phyloP scores from a whole-genome alignment of 2,113 vertebrate genomes.

The Xerus inauris region DNA sequence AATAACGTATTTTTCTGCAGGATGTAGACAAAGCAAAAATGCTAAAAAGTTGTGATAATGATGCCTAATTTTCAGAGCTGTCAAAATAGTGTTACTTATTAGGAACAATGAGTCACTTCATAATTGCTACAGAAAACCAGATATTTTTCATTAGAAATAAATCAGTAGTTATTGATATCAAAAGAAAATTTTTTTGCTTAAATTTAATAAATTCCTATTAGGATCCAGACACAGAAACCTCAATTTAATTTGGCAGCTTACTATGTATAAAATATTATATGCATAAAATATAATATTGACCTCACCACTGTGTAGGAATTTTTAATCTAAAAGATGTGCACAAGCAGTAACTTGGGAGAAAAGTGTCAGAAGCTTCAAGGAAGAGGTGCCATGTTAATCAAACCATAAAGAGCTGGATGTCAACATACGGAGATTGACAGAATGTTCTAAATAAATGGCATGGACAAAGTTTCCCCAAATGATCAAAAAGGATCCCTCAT shows the following conservation, averaged over 20 bases:
- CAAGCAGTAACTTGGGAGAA: neutral
- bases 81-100: conserved; percentile 24
- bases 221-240: conserved; percentile 59
- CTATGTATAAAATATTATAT: no score
- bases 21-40: neutral
- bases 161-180: conserved; percentile 50
- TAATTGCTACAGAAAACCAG: conserved; percentile 35
- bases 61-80: conserved; percentile 31
- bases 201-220: conserved; percentile 66
- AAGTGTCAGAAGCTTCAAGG: neutral
- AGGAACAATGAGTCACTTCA: conserved; percentile 1
- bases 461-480: conserved; percentile 40
- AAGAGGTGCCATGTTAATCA: conserved; percentile 38
- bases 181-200: conserved; percentile 64
- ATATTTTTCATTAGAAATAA: conserved; percentile 68
- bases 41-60: neutral
- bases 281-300: conserved; percentile 51
- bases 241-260: conserved; percentile 72
- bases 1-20: conserved; percentile 7
- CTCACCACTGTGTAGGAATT: conserved; percentile 51
- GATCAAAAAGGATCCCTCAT: neutral
- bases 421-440: conserved; percentile 8
- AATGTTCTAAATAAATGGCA: conserved; percentile 39
- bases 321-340: conserved; percentile 12
- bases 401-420: conserved; percentile 30